Conservation (phyloP, 2,888 invertebrate genomes). For the Hypselothyrea guttata region DNA sequence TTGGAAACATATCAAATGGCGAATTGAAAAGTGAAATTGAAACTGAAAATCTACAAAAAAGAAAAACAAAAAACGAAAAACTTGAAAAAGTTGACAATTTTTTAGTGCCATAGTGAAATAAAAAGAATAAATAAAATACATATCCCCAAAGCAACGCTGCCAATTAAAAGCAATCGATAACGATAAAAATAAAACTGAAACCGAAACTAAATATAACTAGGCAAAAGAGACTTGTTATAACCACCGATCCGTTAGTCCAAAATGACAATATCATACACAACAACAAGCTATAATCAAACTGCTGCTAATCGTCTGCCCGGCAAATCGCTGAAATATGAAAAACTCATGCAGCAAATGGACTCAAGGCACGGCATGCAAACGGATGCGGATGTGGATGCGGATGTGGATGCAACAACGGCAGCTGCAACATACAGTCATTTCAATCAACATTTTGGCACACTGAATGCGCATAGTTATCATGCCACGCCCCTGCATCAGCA, state of each 20-base stretch:
- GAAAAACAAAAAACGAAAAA: conserved; percentile 11
- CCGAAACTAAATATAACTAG: conserved; percentile 13
- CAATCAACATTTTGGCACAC: conserved; percentile 62
- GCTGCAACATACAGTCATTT: conserved; percentile 38
- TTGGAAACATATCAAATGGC: conserved; percentile 92
- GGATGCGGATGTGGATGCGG: conserved; percentile 35
- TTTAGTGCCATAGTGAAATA: conserved; percentile 54
- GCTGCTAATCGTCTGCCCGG: conserved; percentile 63
- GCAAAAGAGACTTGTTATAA: conserved; percentile 38
- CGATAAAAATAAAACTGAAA: conserved; percentile 22
- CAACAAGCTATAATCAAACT: conserved; percentile 19
- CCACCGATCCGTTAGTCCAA: conserved; percentile 53
- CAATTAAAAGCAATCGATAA: conserved; percentile 47
- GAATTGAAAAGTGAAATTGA: conserved; percentile 76
- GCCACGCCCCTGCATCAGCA: conserved; percentile 4
- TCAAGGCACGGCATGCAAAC: conserved; percentile 43
- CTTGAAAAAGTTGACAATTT: conserved; percentile 19
- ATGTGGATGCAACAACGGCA: conserved; percentile 13
- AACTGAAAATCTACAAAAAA: conserved; percentile 18
- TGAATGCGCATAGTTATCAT: conserved; percentile 13
- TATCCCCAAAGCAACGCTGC: conserved; percentile 64
- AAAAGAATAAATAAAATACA: conserved; percentile 15
- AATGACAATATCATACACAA: conserved; percentile 66
- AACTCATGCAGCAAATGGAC: conserved; percentile 65
- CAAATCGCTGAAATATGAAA: conserved; percentile 78